A percentile compares a stretch with the other conserved stretches of the same genome.
Conservation (phyloP, 2,888 invertebrate species). For the Leptinotarsa rubiginosa region DNA sequence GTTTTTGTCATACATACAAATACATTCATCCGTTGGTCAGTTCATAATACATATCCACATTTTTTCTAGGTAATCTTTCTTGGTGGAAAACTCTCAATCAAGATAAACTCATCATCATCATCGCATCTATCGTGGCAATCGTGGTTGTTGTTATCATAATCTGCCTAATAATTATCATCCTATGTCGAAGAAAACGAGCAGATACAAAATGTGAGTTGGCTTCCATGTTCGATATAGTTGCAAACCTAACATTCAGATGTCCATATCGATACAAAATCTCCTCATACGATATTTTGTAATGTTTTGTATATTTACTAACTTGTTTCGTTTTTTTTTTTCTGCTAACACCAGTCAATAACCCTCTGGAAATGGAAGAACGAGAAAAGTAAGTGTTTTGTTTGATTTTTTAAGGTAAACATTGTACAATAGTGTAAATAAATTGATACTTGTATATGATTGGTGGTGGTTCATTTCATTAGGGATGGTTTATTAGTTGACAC, state of each 20-base stretch:
- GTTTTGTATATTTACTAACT: conserved; percentile 31
- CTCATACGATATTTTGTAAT: conserved; percentile 20
- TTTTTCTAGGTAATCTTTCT: conserved; percentile 76
- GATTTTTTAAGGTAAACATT: conserved; percentile 17
- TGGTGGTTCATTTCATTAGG: conserved; percentile 43
- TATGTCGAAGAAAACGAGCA: conserved; percentile 85
- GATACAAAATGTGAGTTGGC: conserved; percentile 83
- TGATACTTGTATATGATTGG: conserved; percentile 28
- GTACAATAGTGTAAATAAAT: conserved; percentile 38
- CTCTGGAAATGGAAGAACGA: conserved; percentile 84
- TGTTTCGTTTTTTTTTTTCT: conserved; percentile 58
- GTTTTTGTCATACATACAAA: too few species aligned
- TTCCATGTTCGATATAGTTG: conserved; percentile 37
- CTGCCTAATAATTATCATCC: conserved; percentile 86
- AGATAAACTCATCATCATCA: conserved; percentile 81
- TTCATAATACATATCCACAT: conserved; percentile 9
- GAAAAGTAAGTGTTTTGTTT: conserved; percentile 80
- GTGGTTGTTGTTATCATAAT: conserved; percentile 86
- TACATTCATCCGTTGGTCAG: too few species aligned
- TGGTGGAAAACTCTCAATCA: conserved; percentile 85
- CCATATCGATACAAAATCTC: conserved; percentile 35
- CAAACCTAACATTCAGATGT: conserved; percentile 33
- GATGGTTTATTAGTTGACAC: neutral
- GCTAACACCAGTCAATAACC: conserved; percentile 79
- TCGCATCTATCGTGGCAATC: conserved; percentile 74